A percentile compares a stretch with the other conserved stretches of the same genome.
These are phyloP conservation scores for Ephestia elutella DNA, from an alignment of 1,140 invertebrate genomes.

Conservation along the genomic window DNA sequence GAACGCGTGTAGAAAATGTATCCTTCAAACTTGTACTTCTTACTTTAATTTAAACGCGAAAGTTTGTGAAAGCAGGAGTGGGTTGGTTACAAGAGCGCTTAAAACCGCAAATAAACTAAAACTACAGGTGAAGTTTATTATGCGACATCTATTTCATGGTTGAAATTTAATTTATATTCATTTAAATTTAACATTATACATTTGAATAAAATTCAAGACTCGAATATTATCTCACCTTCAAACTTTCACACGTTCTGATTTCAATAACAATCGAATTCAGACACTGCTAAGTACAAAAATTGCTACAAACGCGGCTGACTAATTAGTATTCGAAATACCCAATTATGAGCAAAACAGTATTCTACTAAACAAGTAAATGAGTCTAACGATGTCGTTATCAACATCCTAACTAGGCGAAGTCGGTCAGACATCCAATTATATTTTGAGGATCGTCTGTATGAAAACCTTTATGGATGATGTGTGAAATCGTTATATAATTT, in stretches of 20 bases:
- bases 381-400: conserved; percentile 63
- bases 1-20: too few species aligned
- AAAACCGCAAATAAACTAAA: too few species aligned
- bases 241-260: not conserved
- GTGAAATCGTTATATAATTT: conserved; percentile 25
- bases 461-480: conserved; percentile 37
- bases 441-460: conserved; percentile 34
- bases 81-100: too few species aligned
- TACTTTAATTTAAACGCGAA: too few species aligned
- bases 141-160: too few species aligned
- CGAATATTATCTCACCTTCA: not conserved
- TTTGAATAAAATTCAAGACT: too few species aligned
- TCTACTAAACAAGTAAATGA: conserved; percentile 52
- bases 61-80: too few species aligned
- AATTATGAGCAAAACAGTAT: conserved; percentile 49
- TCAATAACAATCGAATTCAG: not conserved
- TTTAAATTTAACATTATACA: too few species aligned
- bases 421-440: conserved; percentile 37
- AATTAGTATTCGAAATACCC: conserved; percentile 20
- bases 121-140: too few species aligned
- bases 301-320: conserved; percentile 1
- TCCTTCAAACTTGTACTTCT: too few species aligned
- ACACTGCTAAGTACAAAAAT: conserved; percentile 5
- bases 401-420: conserved; percentile 52
- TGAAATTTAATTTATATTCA: too few species aligned